These are phyloP conservation scores for Platycheirus albimanus DNA, from an alignment of 2,888 invertebrate genomes.

Conservation along the genomic window DNA sequence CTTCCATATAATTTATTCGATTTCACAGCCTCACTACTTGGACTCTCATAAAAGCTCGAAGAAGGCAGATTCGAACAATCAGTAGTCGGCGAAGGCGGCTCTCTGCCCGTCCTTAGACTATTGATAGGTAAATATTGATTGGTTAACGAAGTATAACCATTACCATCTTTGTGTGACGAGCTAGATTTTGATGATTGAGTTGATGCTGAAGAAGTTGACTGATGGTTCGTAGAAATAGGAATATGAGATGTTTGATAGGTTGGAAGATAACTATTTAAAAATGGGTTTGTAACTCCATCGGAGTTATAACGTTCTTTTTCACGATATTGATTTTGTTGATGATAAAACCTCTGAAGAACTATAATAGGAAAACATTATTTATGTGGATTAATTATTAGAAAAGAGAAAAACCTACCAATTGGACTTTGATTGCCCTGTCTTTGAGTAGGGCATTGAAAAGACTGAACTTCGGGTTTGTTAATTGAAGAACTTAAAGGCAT, in stretches of 20 bases:
- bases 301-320: conserved; percentile 81
- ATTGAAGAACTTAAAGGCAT: conserved; percentile 75
- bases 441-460: conserved; percentile 75
- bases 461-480: conserved; percentile 73
- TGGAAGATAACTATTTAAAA: conserved; percentile 80
- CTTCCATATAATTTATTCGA: conserved; percentile 45
- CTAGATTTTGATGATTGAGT: conserved; percentile 79
- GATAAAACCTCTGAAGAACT: conserved; percentile 90
- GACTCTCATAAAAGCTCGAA: conserved; percentile 27
- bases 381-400: not conserved
- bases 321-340: conserved; percentile 89
- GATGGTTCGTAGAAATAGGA: conserved; percentile 75
- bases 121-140: conserved; percentile 69
- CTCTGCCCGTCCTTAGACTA: conserved; percentile 55
- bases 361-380: not conserved
- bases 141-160: conserved; percentile 37
- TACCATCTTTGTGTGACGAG: conserved; percentile 70
- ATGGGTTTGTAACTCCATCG: conserved; percentile 80
- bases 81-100: conserved; percentile 73
- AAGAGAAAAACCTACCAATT: conserved; percentile 82
- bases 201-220: conserved; percentile 79
- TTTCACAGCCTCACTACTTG: conserved; percentile 40
- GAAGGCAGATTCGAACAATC: conserved; percentile 29
- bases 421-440: conserved; percentile 89
- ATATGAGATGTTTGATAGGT: conserved; percentile 75